phyloP scores from a whole-genome alignment of 1,140 invertebrate species.

The Venturia canescens region DNA sequence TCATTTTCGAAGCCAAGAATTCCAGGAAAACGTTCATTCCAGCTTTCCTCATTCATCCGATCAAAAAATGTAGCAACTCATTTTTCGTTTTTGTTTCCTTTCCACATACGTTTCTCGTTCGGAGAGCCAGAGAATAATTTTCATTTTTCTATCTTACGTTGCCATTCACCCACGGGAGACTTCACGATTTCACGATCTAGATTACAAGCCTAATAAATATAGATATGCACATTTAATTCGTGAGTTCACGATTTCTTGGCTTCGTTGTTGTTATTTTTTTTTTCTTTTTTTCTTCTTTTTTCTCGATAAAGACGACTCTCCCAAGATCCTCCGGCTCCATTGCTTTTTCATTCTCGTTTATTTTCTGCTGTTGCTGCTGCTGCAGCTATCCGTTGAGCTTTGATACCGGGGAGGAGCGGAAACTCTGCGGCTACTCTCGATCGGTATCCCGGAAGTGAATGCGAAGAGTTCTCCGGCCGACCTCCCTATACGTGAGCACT shows the following conservation, averaged over 20 bases:
- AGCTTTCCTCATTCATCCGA: too few species aligned
- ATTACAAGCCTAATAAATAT: conserved; percentile 45
- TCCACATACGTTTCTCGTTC: neutral
- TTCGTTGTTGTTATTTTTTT: neutral
- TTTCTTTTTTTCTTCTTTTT: neutral
- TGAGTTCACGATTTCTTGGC: conserved; percentile 12
- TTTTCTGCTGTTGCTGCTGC: neutral
- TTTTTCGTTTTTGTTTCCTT: too few species aligned
- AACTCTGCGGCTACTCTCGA: conserved; percentile 41
- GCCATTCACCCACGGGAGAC: conserved; percentile 20
- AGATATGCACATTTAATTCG: neutral
- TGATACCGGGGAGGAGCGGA: conserved; percentile 35
- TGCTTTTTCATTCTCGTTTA: too few species aligned
- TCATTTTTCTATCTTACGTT: neutral
- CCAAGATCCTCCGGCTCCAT: too few species aligned
- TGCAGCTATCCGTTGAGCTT: neutral
- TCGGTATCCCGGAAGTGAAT: conserved; percentile 53
- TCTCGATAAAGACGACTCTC: neutral
- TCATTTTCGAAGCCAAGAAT: too few species aligned
- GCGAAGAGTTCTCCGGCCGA: conserved; percentile 2
- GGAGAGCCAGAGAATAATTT: neutral
- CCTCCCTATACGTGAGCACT: conserved; percentile 45
- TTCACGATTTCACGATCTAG: conserved; percentile 46
- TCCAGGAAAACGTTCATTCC: too few species aligned
- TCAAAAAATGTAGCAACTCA: too few species aligned